These are phyloP conservation scores for Gastracanthus pulcherrimus DNA, from an alignment of 2,888 invertebrate genomes.

Conservation along the genomic window DNA sequence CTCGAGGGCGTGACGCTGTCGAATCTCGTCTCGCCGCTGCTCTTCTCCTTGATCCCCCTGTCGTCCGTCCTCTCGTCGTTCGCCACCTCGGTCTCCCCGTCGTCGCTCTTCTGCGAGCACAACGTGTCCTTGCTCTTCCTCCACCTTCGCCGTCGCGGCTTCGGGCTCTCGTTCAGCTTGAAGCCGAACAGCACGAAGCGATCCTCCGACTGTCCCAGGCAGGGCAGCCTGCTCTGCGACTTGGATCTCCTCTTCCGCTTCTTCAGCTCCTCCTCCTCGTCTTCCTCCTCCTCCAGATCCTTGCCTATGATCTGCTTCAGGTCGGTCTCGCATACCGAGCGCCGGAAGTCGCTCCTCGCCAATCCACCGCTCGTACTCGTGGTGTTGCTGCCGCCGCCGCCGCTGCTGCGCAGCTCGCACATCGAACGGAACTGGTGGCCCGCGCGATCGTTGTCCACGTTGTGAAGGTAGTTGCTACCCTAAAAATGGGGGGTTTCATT, in stretches of 20 bases:
- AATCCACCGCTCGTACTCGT: conserved; percentile 32
- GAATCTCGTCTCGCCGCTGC: conserved; percentile 60
- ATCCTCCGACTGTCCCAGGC: conserved; percentile 56
- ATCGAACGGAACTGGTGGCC: conserved; percentile 68
- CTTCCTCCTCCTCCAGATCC: conserved; percentile 65
- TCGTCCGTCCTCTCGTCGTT: conserved; percentile 52
- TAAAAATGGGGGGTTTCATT: no score
- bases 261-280: conserved; percentile 66
- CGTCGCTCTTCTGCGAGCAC: conserved; percentile 23
- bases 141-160: conserved; percentile 62
- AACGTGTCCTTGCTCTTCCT: conserved; percentile 61
- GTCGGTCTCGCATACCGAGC: conserved; percentile 72
- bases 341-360: conserved; percentile 67
- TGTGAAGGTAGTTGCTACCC: no score
- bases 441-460: no score
- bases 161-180: conserved; percentile 59
- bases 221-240: conserved; percentile 70
- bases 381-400: not conserved
- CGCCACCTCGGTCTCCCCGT: conserved; percentile 16
- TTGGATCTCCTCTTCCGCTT: conserved; percentile 73
- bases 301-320: conserved; percentile 68
- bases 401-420: conserved; percentile 66
- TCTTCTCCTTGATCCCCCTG: conserved; percentile 6
- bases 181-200: conserved; percentile 69
- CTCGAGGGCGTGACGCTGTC: conserved; percentile 73